A percentile compares a stretch with the other conserved stretches of the same genome.
Conservation (phyloP, 2,888 invertebrate species). For the Watsonalla binaria region DNA sequence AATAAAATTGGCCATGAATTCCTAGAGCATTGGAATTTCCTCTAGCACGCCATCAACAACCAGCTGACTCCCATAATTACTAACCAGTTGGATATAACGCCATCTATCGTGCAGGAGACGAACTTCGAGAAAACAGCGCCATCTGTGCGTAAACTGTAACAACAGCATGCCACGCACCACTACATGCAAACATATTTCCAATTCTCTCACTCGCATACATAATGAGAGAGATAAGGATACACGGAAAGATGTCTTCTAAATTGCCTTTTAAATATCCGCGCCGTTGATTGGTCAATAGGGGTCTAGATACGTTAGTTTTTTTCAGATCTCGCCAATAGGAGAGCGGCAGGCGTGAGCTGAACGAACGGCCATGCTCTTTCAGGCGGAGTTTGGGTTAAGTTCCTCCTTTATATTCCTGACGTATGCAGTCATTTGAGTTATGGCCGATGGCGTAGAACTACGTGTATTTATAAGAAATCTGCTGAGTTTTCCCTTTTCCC, state of each 20-base stretch:
- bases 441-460: conserved; percentile 65
- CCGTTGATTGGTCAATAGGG: conserved; percentile 63
- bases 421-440: conserved; percentile 75
- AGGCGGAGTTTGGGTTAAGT: conserved; percentile 62
- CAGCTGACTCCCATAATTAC: conserved; percentile 37
- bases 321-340: conserved; percentile 58
- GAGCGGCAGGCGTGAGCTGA: conserved; percentile 40
- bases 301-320: conserved; percentile 48
- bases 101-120: conserved; percentile 44
- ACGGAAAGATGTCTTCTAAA: conserved; percentile 55
- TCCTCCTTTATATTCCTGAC: conserved; percentile 76
- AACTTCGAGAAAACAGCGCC: conserved; percentile 52
- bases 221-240: conserved; percentile 54
- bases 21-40: conserved; percentile 21
- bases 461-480: conserved; percentile 61
- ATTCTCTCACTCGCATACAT: conserved; percentile 46
- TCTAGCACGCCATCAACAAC: conserved; percentile 32
- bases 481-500: conserved; percentile 51
- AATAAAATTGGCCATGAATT: not conserved
- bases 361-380: conserved; percentile 69
- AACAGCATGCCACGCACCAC: conserved; percentile 34
- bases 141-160: conserved; percentile 36
- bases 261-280: conserved; percentile 51
- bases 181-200: conserved; percentile 40
- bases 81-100: conserved; percentile 20